phyloP scores from a whole-genome alignment of 2,888 invertebrate genomes.

The Argynnis bischoffii region DNA sequence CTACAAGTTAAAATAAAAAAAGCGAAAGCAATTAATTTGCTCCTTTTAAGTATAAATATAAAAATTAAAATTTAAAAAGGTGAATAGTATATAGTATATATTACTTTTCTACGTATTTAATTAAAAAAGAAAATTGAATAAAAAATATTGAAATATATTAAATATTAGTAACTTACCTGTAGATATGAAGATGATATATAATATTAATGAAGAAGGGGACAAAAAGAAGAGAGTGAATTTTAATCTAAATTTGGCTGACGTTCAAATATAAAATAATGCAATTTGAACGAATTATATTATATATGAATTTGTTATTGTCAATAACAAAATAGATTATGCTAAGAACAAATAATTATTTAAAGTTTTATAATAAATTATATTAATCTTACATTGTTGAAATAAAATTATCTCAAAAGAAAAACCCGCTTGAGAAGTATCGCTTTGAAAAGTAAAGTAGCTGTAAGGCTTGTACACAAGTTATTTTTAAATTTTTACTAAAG shows the following conservation, averaged over 20 bases:
- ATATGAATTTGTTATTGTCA: conserved; percentile 14
- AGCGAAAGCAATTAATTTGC: too few relatives aligned
- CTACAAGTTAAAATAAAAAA: too few relatives aligned
- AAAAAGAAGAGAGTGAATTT: conserved; percentile 3
- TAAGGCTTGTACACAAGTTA: conserved; percentile 19
- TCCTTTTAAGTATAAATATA: too few relatives aligned
- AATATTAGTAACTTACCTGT: conserved; percentile 14
- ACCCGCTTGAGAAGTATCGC: conserved; percentile 26
- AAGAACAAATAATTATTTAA: neutral
- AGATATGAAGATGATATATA: conserved; percentile 4
- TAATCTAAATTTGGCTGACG: conserved; percentile 24
- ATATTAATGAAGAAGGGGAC: neutral
- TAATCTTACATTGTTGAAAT: neutral
- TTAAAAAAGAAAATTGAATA: neutral
- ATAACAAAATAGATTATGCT: conserved; percentile 7
- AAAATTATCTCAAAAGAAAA: conserved; percentile 21
- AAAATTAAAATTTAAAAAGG: too few relatives aligned
- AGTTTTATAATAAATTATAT: neutral
- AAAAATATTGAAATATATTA: neutral
- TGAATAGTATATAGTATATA: neutral
- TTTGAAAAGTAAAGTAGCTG: conserved; percentile 29
- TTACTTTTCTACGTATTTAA: neutral
- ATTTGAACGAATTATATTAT: conserved; percentile 2
- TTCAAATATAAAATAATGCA: conserved; percentile 19
- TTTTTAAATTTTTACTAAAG: neutral